Conservation (phyloP, 2,888 invertebrate genomes). For the Leucophenga maculata region DNA sequence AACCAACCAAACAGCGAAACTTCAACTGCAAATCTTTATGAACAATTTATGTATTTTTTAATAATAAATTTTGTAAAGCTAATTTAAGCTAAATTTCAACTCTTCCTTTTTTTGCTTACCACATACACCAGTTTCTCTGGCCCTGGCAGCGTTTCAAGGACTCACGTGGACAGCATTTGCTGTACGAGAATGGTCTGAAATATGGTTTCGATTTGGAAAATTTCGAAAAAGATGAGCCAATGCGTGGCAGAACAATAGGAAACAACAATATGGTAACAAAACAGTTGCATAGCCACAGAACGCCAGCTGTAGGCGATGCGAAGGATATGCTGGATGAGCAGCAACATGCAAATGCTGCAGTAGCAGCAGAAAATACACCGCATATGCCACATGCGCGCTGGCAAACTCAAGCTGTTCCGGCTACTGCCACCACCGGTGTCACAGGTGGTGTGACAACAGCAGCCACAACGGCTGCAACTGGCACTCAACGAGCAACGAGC, state of each 20-base stretch:
- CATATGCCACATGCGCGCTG: slow-evolving; percentile 65
- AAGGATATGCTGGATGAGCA: slow-evolving; percentile 28
- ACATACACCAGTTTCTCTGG: slow-evolving; percentile 81
- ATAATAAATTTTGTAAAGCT: neutral
- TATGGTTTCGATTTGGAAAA: slow-evolving; percentile 70
- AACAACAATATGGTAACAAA: slow-evolving; percentile 37
- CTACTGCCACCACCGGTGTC: slow-evolving; percentile 30
- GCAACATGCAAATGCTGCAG: slow-evolving; percentile 15
- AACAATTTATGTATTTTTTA: neutral
- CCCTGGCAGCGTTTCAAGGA: slow-evolving; percentile 84
- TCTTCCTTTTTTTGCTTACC: neutral
- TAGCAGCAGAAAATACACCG: slow-evolving; percentile 41
- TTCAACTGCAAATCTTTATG: neutral
- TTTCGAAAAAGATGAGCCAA: slow-evolving; percentile 68
- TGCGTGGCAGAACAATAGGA: slow-evolving; percentile 31
- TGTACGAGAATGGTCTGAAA: slow-evolving; percentile 73
- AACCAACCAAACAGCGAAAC: neutral
- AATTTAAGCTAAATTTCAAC: neutral
- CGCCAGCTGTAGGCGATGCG: slow-evolving; percentile 11
- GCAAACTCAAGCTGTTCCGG: slow-evolving; percentile 45
- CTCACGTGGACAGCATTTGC: slow-evolving; percentile 81
- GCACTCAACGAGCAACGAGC: slow-evolving; percentile 33
- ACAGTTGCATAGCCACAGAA: slow-evolving; percentile 45
- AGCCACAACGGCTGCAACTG: slow-evolving; percentile 34
- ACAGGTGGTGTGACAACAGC: slow-evolving; percentile 33